Base-by-base conservation (phyloP, 2,888 invertebrate genomes). In the Mimumesa dahlbomi region DNA sequence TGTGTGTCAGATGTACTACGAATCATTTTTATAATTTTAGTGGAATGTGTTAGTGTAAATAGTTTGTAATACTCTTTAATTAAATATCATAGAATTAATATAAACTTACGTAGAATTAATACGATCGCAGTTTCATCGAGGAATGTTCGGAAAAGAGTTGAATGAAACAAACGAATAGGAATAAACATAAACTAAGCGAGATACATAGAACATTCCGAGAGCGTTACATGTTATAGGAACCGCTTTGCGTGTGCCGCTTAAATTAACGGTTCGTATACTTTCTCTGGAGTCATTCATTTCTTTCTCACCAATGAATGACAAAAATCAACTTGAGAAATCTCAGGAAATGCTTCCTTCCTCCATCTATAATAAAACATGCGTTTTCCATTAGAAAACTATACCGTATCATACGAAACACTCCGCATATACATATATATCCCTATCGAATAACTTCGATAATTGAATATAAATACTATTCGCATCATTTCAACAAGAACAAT, bases 241-340 rank as follows among this genome's bases (percentile, higher is more conserved):
- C 56, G 58, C 49, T 49, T 76, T 71, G 64, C 70, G 67, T 58
- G 75, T 70, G 52, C 52, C 59, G 75, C 57, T 75, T 74, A 67
- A 77, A 77, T 80, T 81, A 81, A 80, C 80, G 78, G 75, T 70
- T 63, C 68, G 63, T 56, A 54, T 67, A 74, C 75, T 79, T 77
- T 79, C 73, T 80, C 75, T 21, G 68, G 25, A 73, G 59, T 61
- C 71, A 69, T 75, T 70, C 63, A 45, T 48, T 38, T 52, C 36
- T 65, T 65, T 34, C 43, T 38, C 38, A 3, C 18, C 59, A 54
- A 50, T 50, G 56, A 42, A 38, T 42, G 49, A 53, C 45, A 21
- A 29, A 19, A 45, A 63, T 57, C 18, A 42, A 14, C 42, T 52
- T 48, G 43, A 19, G 59, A 38, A 34, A 22, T 36, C 18, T 3